Conservation (phyloP, 2,888 invertebrate genomes). For the Metellina segmentata region DNA sequence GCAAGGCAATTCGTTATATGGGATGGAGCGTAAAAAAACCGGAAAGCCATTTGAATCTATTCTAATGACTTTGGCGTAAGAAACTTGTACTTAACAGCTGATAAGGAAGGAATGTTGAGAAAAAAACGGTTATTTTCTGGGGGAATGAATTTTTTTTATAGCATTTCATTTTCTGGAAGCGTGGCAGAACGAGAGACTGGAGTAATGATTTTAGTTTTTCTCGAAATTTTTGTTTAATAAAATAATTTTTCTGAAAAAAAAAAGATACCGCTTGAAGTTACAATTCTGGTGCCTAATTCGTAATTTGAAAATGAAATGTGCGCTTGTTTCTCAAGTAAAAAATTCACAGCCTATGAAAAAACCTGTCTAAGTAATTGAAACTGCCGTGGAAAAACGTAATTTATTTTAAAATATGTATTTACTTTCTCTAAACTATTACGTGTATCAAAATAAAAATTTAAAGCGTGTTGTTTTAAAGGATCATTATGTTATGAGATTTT, state of each 20-base stretch:
- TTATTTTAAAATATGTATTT: neutral
- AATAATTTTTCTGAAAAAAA: neutral
- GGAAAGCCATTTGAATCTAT: constrained; percentile 26
- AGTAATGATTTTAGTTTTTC: neutral
- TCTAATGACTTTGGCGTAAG: constrained; percentile 35
- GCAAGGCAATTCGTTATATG: neutral
- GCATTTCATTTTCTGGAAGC: constrained; percentile 18
- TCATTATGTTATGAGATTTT: no score
- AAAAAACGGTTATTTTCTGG: constrained; percentile 20
- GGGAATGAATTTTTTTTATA: constrained; percentile 29
- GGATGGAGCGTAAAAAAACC: neutral
- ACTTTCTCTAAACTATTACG: neutral
- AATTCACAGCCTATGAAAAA: neutral
- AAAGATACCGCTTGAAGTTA: neutral
- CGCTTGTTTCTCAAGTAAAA: neutral
- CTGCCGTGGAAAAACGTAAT: neutral
- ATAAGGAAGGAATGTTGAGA: constrained; percentile 29
- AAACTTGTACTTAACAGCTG: constrained; percentile 43
- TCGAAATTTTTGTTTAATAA: neutral
- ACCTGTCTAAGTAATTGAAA: neutral
- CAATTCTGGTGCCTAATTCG: neutral
- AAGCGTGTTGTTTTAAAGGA: neutral
- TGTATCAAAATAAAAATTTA: neutral
- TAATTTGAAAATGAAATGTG: constrained; percentile 1
- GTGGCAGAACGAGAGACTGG: neutral